Evolutionary conservation across 2,888 invertebrate genomes (phyloP).

Genomic region (Sarcophaga caerulescens): DNA sequence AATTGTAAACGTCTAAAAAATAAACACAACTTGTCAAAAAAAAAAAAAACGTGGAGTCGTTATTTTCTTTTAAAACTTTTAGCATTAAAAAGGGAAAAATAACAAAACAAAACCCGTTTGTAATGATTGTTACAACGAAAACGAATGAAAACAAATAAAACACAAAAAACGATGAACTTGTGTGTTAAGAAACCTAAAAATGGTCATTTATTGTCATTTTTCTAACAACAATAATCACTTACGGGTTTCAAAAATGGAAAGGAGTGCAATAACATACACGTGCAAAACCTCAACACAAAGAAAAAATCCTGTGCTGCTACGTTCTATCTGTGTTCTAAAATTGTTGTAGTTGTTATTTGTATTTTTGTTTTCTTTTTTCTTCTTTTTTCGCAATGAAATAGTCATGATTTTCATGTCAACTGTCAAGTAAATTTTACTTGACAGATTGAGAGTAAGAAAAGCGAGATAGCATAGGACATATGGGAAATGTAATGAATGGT

Average conservation of each 20-base stretch:
- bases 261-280: neutral
- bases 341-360: conserved; percentile 24
- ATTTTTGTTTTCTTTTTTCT: neutral
- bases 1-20: neutral
- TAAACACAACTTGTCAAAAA: conserved; percentile 10
- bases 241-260: neutral
- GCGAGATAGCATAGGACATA: neutral
- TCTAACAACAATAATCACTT: neutral
- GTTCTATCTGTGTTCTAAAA: conserved; percentile 27
- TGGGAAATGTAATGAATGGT: neutral
- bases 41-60: neutral
- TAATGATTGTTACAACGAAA: conserved; percentile 33
- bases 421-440: conserved; percentile 64
- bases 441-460: conserved; percentile 22
- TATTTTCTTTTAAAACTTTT: neutral
- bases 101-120: neutral
- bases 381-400: conserved; percentile 51
- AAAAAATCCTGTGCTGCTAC: neutral
- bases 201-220: neutral
- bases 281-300: conserved; percentile 6
- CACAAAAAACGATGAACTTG: neutral
- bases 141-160: neutral
- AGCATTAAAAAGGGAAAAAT: neutral
- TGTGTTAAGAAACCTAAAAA: neutral
- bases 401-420: conserved; percentile 69